Conservation (phyloP, 2,888 invertebrate species). For the Cephus spinipes region DNA sequence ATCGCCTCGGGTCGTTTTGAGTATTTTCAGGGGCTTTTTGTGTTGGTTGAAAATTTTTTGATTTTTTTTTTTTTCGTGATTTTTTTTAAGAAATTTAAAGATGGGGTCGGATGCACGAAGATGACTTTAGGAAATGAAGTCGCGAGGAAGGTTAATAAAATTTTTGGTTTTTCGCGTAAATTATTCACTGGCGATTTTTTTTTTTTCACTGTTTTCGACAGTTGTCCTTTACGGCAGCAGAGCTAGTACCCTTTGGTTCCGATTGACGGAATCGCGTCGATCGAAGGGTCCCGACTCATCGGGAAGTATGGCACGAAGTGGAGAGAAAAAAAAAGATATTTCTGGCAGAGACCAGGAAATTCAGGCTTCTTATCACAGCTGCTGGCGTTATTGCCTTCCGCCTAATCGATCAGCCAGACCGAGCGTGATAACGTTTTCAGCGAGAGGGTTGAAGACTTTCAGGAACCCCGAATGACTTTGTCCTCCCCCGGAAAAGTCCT, state of each 20-base stretch:
- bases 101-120: not conserved
- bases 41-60: too few relatives aligned
- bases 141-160: constrained; percentile 55
- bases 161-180: constrained; percentile 54
- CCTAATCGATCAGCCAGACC: constrained; percentile 48
- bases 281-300: too few relatives aligned
- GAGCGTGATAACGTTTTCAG: constrained; percentile 44
- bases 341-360: not conserved
- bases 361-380: constrained; percentile 19
- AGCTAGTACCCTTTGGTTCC: too few relatives aligned
- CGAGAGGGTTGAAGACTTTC: not conserved
- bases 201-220: constrained; percentile 44
- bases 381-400: constrained; percentile 50
- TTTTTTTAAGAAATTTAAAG: too few relatives aligned
- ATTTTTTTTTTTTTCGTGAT: too few relatives aligned
- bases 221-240: too few relatives aligned
- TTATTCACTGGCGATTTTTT: constrained; percentile 42
- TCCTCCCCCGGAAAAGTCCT: too few relatives aligned
- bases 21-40: too few relatives aligned
- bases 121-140: constrained; percentile 31
- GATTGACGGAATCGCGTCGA: too few relatives aligned
- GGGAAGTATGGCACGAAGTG: not conserved
- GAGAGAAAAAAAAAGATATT: not conserved
- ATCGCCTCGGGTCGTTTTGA: too few relatives aligned
- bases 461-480: too few relatives aligned